A percentile compares a stretch with the other conserved stretches of the same genome.
Evolutionary conservation across 2,113 vertebrate species (phyloP).

Genomic region (Ptychochromis oligacanthus): DNA sequence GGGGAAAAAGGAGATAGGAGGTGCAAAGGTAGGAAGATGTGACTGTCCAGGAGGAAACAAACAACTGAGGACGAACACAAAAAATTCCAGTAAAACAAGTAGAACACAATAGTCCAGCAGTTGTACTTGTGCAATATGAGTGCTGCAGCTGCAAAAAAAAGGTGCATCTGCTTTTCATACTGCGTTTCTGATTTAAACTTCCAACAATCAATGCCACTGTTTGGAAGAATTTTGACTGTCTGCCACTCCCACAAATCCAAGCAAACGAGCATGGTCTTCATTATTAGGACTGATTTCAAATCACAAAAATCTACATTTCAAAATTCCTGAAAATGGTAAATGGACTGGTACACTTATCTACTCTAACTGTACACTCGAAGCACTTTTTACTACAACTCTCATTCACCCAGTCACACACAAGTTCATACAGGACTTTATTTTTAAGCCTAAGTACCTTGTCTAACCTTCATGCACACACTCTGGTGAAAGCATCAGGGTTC

Average conservation of each 20-base stretch:
- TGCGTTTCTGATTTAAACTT: not conserved
- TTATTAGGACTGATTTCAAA: not conserved
- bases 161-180: not conserved
- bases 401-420: no score
- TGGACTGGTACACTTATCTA: not conserved
- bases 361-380: not conserved
- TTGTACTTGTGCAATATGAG: slow-evolving; percentile 32
- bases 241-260: not conserved
- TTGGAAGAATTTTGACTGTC: not conserved
- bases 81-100: slow-evolving; percentile 77
- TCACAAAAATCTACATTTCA: not conserved
- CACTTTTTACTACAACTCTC: no score
- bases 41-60: slow-evolving; percentile 83
- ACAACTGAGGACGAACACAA: slow-evolving; percentile 70
- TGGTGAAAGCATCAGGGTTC: no score
- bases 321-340: not conserved
- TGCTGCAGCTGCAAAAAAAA: slow-evolving; percentile 25
- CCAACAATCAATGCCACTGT: not conserved
- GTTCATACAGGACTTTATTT: no score
- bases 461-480: no score
- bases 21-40: slow-evolving; percentile 42
- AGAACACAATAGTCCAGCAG: slow-evolving; percentile 15
- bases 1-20: slow-evolving; percentile 32
- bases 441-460: no score
- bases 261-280: not conserved